Conservation (phyloP, 2,797 vertebrate genomes). For the Buphagus erythrorhynchus region DNA sequence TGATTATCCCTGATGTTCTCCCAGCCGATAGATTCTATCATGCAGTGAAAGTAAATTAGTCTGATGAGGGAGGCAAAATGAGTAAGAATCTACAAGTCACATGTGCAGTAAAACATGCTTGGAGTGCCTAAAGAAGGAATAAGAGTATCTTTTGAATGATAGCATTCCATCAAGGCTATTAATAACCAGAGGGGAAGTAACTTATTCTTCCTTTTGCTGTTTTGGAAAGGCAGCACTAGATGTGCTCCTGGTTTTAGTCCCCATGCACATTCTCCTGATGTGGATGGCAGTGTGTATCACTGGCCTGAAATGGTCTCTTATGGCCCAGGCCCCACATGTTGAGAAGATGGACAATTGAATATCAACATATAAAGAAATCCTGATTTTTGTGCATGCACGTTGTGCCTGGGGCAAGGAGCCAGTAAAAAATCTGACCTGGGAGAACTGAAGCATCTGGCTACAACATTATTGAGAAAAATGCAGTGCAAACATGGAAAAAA, state of each 20-base stretch:
- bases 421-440: not conserved
- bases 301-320: not conserved
- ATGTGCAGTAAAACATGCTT: not conserved
- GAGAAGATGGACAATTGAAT: not conserved
- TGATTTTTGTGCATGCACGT: not conserved
- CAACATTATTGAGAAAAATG: not conserved
- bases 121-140: not conserved
- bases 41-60: not conserved
- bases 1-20: not conserved
- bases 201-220: not conserved
- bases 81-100: not conserved
- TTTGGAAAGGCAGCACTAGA: not conserved
- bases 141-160: rapidly evolving
- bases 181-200: not conserved
- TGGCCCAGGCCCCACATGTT: rapidly evolving
- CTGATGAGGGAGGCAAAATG: not conserved
- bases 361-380: not conserved
- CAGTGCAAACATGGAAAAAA: not conserved
- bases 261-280: rapidly evolving
- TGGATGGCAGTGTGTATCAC: not conserved
- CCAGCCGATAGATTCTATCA: not conserved
- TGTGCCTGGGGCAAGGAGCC: not conserved
- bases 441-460: conserved; percentile 20
- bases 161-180: not conserved
- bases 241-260: not conserved